Evolutionary conservation across 2,113 vertebrate species (phyloP).

Genomic region (Mormoops blainvillei): DNA sequence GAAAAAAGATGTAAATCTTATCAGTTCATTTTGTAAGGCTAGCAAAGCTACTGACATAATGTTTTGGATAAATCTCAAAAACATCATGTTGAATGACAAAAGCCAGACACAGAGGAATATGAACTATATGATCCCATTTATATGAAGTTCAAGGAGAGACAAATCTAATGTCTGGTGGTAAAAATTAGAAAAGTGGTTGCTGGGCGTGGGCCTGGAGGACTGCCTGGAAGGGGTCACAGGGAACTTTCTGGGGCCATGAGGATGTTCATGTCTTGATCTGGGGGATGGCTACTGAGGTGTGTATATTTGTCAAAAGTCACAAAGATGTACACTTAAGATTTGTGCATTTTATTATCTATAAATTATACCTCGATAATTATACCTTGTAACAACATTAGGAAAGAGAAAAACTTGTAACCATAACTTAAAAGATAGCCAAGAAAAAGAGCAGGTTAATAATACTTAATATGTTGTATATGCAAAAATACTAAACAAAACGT

Average conservation of each 20-base stretch:
- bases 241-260: not conserved
- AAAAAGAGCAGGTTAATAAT: not conserved
- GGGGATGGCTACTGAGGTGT: not conserved
- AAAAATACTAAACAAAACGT: constrained; percentile 18
- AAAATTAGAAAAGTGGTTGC: not conserved
- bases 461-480: not conserved
- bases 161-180: not conserved
- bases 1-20: constrained; percentile 9
- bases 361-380: constrained; percentile 22
- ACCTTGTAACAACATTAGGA: too few species aligned
- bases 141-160: not conserved
- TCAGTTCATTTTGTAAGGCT: constrained; percentile 19
- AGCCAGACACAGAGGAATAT: not conserved
- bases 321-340: not conserved
- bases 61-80: not conserved
- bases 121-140: not conserved
- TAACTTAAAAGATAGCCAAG: not conserved
- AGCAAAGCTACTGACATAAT: not conserved
- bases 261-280: not conserved
- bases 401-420: not conserved
- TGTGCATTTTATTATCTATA: not conserved
- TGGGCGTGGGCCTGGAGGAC: not conserved
- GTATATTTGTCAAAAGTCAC: not conserved
- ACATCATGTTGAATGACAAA: not conserved
- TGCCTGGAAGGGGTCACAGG: not conserved